phyloP scores from a whole-genome alignment of 2,797 vertebrate species.

The Rhincodon typus region DNA sequence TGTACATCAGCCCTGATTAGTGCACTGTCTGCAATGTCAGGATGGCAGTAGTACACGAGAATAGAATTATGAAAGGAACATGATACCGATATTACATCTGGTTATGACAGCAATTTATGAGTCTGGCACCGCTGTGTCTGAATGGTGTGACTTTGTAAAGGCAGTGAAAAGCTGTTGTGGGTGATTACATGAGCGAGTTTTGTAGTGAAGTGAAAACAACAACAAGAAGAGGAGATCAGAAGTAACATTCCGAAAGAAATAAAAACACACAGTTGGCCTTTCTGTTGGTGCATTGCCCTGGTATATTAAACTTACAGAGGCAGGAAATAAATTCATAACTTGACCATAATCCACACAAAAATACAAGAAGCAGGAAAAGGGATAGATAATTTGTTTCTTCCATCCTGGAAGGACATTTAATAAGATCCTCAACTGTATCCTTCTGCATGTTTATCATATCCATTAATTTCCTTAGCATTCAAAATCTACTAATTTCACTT shows the following conservation, averaged over 20 bases:
- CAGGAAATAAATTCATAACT: background rate
- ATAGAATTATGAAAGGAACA: slow-evolving; percentile 12
- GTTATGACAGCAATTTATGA: background rate
- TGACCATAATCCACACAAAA: background rate
- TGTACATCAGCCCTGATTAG: background rate
- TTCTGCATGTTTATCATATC: background rate
- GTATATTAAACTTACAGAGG: background rate
- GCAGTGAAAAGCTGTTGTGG: background rate
- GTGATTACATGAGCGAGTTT: background rate
- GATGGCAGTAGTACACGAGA: background rate
- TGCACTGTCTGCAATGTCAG: background rate
- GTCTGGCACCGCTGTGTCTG: background rate
- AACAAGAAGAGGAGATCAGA: background rate
- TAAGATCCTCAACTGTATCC: background rate
- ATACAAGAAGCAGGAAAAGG: background rate
- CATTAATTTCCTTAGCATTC: background rate
- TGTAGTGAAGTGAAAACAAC: background rate
- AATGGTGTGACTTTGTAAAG: background rate
- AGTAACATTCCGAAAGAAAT: background rate
- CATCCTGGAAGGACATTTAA: background rate
- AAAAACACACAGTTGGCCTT: background rate
- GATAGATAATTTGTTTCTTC: background rate
- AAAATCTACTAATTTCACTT: background rate
- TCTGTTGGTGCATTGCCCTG: background rate
- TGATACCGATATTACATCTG: background rate